A percentile compares a stretch with the other conserved stretches of the same genome.
phyloP scores from a whole-genome alignment of 2,113 vertebrate genomes.

The Nothobranchius furzeri region DNA sequence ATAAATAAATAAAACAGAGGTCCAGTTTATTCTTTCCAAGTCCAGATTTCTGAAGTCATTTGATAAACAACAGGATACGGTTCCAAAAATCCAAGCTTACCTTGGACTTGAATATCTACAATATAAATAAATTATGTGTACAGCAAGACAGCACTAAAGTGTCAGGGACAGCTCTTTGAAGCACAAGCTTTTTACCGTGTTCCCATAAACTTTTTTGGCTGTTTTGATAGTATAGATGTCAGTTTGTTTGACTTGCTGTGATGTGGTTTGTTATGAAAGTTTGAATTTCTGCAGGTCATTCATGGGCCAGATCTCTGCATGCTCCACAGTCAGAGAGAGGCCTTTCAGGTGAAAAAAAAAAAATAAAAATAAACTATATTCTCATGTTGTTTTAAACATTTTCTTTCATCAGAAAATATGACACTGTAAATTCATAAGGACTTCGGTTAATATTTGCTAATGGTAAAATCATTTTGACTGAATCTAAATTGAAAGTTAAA shows the following conservation, averaged over 20 bases:
- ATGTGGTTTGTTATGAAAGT: slow-evolving; percentile 7
- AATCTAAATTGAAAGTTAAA: too few relatives aligned
- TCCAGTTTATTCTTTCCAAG: slow-evolving; percentile 45
- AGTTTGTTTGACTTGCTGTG: slow-evolving; percentile 16
- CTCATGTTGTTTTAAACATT: too few relatives aligned
- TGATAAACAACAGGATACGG: slow-evolving; percentile 32
- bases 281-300: slow-evolving; percentile 27
- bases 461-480: too few relatives aligned
- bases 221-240: slow-evolving; percentile 7
- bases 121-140: not conserved
- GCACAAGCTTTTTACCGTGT: not conserved
- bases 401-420: not conserved
- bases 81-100: not conserved
- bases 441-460: too few relatives aligned
- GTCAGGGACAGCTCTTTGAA: not conserved
- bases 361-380: not conserved
- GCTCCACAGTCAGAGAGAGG: slow-evolving; percentile 42
- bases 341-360: slow-evolving; percentile 26
- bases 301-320: slow-evolving; percentile 40
- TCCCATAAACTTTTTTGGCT: slow-evolving; percentile 2
- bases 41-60: slow-evolving; percentile 48
- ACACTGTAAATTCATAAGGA: too few relatives aligned
- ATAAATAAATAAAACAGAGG: slow-evolving; percentile 49
- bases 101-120: not conserved
- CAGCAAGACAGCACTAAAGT: not conserved